phyloP scores from a whole-genome alignment of 2,797 vertebrate species.

The Hydrophis major region DNA sequence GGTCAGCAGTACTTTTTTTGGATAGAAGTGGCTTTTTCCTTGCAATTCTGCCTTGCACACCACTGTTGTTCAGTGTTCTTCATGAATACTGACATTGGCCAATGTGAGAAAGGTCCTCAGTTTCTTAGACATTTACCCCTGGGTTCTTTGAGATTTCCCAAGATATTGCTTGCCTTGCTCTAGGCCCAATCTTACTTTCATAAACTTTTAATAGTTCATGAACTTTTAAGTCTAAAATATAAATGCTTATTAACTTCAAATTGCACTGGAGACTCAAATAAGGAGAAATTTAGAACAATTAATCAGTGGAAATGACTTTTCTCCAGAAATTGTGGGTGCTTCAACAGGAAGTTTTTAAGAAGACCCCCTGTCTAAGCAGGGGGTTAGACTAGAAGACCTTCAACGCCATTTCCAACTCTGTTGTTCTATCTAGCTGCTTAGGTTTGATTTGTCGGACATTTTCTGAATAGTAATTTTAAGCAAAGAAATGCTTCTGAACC shows the following conservation, averaged over 20 bases:
- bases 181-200: background rate
- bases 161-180: background rate
- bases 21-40: background rate
- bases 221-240: background rate
- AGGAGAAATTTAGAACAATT: background rate
- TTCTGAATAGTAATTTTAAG: background rate
- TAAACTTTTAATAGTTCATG: background rate
- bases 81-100: background rate
- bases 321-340: background rate
- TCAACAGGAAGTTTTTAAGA: background rate
- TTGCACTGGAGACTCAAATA: background rate
- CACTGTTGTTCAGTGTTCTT: background rate
- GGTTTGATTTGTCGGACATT: background rate
- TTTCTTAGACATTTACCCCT: background rate
- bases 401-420: background rate
- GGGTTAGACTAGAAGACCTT: background rate
- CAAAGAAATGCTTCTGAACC: background rate
- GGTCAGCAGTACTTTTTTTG: background rate
- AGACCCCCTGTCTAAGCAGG: background rate
- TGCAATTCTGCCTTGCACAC: background rate
- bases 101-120: background rate
- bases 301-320: background rate
- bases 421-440: background rate
- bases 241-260: background rate
- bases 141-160: background rate